Evolutionary conservation across 2,113 vertebrate genomes (phyloP), one percentile per base, ranked within the genome.

Genomic region (Cochlearius cochlearius): DNA sequence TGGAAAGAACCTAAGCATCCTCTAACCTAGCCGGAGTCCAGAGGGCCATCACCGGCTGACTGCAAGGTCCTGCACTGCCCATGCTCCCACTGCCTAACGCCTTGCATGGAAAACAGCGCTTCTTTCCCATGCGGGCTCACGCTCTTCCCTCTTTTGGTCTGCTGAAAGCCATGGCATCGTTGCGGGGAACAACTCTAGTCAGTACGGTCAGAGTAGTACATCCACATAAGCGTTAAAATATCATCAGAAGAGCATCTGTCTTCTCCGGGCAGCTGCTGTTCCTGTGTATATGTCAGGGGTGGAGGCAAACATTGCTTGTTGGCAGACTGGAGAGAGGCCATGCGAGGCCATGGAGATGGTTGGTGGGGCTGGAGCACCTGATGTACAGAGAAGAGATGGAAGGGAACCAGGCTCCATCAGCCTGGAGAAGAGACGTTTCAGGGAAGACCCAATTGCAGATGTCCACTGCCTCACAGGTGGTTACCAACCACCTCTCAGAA

Each of bases 1-100:
- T n/a, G 39, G 63, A 26, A 78, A 30, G 45, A 36, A 11, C 10
- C 22, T 76, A 69, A 80, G 39, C 49, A 49, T 39, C 53, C 13
- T 38, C 27, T 52, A 36, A 63, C 12, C 47, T 62, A 58, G 29
- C 7, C 47, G 59, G 47, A 41, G 38, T 45, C 52, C 59, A 50
- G 32, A 81, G 5, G 2, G 17, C 22, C 3, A 3, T 45, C 9
- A 30, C 10, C 0, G 2, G 11, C 49, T 74, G 67, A 36, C 56
- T 52, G 52, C 21, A 27, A 50, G 26, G n/a, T 58, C 56, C 53
- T 12, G 2, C 0, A 1, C 60, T 78, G 41, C 45, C 53, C 30
- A 34, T 0, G 1, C 34, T 69, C 11, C 22, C 1, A 0, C 41
- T 76, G 36, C 27, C 64, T 76, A 56, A 52, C 1, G 0, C 20